Conservation (phyloP, 2,797 vertebrate genomes). For the Danio jaintianensis region DNA sequence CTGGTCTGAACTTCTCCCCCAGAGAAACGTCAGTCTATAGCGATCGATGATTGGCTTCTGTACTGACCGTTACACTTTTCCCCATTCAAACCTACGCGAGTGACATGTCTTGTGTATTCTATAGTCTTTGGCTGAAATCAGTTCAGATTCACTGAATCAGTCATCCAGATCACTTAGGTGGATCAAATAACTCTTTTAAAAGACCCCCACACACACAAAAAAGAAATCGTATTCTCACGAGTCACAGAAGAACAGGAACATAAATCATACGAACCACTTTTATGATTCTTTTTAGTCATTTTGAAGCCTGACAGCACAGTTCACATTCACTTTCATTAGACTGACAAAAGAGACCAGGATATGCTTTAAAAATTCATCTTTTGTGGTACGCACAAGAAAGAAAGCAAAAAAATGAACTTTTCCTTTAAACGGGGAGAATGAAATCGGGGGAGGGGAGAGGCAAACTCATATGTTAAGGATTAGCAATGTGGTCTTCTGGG, state of each 20-base stretch:
- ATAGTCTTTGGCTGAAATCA: too few species aligned
- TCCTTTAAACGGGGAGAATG: background rate
- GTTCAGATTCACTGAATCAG: background rate
- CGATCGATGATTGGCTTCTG: too few species aligned
- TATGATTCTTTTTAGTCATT: background rate
- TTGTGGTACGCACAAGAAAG: background rate
- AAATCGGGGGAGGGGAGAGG: background rate
- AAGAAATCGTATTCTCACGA: background rate
- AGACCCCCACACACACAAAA: background rate
- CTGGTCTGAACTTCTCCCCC: too few species aligned
- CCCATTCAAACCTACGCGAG: too few species aligned
- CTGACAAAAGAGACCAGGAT: background rate
- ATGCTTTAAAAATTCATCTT: background rate
- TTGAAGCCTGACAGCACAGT: background rate
- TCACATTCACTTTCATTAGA: background rate
- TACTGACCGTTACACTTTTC: too few species aligned
- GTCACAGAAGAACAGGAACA: background rate
- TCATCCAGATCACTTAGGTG: background rate
- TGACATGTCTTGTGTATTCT: too few species aligned
- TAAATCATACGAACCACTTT: background rate
- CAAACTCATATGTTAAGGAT: constrained; percentile 50
- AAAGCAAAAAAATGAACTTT: background rate
- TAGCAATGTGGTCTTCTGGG: constrained; percentile 47
- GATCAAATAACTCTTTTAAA: background rate
- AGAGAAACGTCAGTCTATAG: too few species aligned